These are phyloP conservation scores for Philonicus albiceps DNA, from an alignment of 2,888 invertebrate genomes.

Conservation along the genomic window DNA sequence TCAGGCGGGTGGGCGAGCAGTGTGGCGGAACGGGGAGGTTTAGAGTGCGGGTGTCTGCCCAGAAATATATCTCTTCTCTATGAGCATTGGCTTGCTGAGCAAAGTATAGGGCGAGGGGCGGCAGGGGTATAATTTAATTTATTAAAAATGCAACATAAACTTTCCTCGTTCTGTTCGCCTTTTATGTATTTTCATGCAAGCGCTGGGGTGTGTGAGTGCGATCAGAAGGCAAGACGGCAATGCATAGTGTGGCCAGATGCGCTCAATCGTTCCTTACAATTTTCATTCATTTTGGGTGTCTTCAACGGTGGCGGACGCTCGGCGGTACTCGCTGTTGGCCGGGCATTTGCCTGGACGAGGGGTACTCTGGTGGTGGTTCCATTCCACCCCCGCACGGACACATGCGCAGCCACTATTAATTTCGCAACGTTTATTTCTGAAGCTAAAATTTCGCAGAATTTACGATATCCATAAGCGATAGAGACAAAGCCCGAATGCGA, in stretches of 20 bases:
- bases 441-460: constrained; percentile 20
- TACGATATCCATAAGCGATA: constrained; percentile 36
- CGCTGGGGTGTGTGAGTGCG: background rate
- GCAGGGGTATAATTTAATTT: constrained; percentile 35
- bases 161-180: background rate
- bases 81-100: constrained; percentile 15
- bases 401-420: constrained; percentile 13
- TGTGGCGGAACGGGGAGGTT: background rate
- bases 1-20: background rate
- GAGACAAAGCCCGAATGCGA: constrained; percentile 22
- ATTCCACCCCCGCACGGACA: background rate
- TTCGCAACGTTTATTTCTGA: constrained; percentile 24
- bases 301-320: background rate
- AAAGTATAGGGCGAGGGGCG: background rate
- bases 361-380: background rate
- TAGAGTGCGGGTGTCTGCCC: background rate
- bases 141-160: constrained; percentile 42
- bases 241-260: constrained; percentile 31
- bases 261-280: constrained; percentile 1
- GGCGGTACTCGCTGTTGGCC: background rate
- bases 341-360: background rate
- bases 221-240: background rate
- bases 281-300: constrained; percentile 9
- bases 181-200: background rate
- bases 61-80: constrained; percentile 39